A percentile compares a stretch with the other conserved stretches of the same genome.
Conservation (phyloP, 2,113 vertebrate species). For the Athene cunicularia region DNA sequence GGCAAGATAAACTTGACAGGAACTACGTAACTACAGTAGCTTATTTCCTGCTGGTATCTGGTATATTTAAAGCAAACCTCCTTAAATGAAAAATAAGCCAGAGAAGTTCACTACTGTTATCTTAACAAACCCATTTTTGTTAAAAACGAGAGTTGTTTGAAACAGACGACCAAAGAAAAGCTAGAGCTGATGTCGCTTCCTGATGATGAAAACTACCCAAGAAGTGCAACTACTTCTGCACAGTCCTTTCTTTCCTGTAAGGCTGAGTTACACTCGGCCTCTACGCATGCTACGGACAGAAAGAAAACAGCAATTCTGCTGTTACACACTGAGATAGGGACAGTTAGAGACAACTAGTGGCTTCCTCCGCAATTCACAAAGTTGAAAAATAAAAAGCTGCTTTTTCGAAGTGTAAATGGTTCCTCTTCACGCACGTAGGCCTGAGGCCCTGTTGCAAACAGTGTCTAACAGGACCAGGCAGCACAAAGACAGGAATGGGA, state of each 20-base stretch:
- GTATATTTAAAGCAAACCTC: slow-evolving; percentile 5
- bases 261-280: neutral
- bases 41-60: slow-evolving; percentile 13
- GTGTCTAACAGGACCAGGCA: slow-evolving; percentile 81
- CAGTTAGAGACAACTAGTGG: slow-evolving; percentile 18
- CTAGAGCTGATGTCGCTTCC: slow-evolving; percentile 39
- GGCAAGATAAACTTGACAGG: slow-evolving; percentile 48
- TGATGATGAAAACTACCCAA: slow-evolving; percentile 72
- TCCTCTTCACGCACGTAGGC: slow-evolving; percentile 55
- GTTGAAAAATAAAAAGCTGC: slow-evolving; percentile 49
- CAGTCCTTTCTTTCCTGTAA: slow-evolving; percentile 46
- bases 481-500: slow-evolving; percentile 86
- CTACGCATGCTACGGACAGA: neutral
- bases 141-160: neutral
- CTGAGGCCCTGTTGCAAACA: slow-evolving; percentile 77
- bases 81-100: neutral
- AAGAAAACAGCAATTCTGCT: slow-evolving; percentile 1
- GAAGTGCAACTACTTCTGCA: slow-evolving; percentile 59
- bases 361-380: slow-evolving; percentile 33
- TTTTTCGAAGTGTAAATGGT: slow-evolving; percentile 57
- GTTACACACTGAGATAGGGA: neutral
- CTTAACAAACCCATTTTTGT: neutral
- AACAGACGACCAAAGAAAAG: neutral
- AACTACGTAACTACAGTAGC: slow-evolving; percentile 19
- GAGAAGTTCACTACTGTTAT: neutral